Conservation (phyloP, 2,113 vertebrate species). For the Lepisosteus osseus region DNA sequence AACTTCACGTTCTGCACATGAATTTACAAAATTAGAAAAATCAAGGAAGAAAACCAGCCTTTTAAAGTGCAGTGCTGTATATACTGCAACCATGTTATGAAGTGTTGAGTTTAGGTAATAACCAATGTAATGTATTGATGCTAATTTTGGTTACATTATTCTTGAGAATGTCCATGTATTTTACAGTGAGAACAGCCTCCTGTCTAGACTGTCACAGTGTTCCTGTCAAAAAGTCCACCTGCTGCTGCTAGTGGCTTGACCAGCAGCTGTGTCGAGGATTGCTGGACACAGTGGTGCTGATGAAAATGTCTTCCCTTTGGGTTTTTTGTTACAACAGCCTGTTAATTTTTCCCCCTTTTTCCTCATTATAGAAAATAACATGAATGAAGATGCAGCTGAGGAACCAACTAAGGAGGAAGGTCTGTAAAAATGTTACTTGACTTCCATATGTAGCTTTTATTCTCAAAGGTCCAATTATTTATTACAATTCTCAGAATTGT, state of each 20-base stretch:
- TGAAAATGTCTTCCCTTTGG: background rate
- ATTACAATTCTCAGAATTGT: too few species aligned
- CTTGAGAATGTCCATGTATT: too few species aligned
- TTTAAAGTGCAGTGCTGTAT: background rate
- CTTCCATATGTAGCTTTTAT: slow-evolving; percentile 35
- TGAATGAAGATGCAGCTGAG: slow-evolving; percentile 48
- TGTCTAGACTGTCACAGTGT: background rate
- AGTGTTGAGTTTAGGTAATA: too few species aligned
- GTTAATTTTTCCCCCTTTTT: slow-evolving; percentile 18
- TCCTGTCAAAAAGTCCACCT: background rate
- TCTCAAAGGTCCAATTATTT: slow-evolving; percentile 28
- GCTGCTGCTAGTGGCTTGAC: background rate
- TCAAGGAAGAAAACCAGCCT: too few species aligned
- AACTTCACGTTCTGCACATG: too few species aligned
- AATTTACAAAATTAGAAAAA: too few species aligned
- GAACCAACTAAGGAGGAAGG: slow-evolving; percentile 48
- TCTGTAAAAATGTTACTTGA: slow-evolving; percentile 62
- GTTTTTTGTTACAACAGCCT: background rate
- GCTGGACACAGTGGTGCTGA: background rate
- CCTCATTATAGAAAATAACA: slow-evolving; percentile 52
- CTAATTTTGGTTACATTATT: too few species aligned
- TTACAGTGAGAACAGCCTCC: too few species aligned
- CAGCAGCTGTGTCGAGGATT: background rate
- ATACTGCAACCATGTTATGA: slow-evolving; percentile 15
- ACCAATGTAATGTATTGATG: too few species aligned